Percentiles rank a stretch among this genome's conserved stretches.
These are phyloP conservation scores for Gambusia affinis DNA, from an alignment of 2,113 vertebrate genomes.

Conservation along the genomic window DNA sequence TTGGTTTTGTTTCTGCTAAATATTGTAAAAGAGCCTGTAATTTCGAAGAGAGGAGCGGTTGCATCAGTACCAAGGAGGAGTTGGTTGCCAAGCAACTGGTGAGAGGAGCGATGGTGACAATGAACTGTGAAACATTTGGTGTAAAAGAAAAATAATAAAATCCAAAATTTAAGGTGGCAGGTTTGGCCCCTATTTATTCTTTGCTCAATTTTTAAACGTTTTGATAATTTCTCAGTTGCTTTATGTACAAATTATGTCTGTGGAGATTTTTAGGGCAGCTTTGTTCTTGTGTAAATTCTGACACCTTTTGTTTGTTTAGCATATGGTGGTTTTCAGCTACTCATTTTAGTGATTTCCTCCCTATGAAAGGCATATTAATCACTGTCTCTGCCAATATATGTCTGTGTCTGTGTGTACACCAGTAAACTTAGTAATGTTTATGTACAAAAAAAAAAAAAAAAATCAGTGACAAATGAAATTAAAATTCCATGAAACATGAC, in stretches of 20 bases:
- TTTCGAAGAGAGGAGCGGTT: conserved; percentile 67
- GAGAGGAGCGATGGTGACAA: conserved; percentile 74
- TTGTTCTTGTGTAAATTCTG: conserved; percentile 10
- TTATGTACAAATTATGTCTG: neutral
- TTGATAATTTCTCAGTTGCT: neutral
- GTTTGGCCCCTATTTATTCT: conserved; percentile 11
- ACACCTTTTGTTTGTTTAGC: conserved; percentile 11
- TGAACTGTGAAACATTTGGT: conserved; percentile 54
- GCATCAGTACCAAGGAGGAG: conserved; percentile 70
- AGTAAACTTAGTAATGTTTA: neutral
- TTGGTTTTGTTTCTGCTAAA: conserved; percentile 63
- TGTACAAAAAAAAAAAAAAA: neutral
- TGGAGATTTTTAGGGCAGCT: neutral
- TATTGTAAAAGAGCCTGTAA: conserved; percentile 70
- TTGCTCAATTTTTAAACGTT: neutral
- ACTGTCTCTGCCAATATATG: neutral
- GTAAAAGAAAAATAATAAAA: conserved; percentile 38
- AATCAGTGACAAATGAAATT: neutral
- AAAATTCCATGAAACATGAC: neutral
- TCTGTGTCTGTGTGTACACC: neutral
- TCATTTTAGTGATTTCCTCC: neutral
- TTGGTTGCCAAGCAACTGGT: conserved; percentile 82
- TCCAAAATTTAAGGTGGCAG: conserved; percentile 45
- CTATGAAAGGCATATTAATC: neutral
- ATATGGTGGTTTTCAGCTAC: neutral